Evolutionary conservation across 1,140 invertebrate species (phyloP), one percentile per base, ranked within the genome.

Genomic region (Pogonomyrmex californicus): DNA sequence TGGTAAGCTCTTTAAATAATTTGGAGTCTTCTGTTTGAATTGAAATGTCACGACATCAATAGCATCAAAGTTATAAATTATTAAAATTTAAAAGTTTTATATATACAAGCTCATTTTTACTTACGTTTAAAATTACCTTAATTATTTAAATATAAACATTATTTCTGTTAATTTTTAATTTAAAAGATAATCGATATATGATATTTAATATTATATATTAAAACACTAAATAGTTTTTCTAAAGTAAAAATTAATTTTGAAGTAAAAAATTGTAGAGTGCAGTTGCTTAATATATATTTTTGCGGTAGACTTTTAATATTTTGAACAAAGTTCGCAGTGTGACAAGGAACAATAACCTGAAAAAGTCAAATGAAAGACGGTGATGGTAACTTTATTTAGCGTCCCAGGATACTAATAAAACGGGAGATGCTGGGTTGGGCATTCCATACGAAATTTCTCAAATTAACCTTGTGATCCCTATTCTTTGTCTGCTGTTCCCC

Each of bases 401-500:
- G 88, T 91, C 88, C 86, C 76, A 88, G 81, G 89, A 87, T 81
- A 87, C 62, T 87, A 91, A 85, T 90, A 90, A 91, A 91, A 90
- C 90, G 85, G 23, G 23, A 81, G 85, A 90, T 88, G 75, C 79
- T 66, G 70, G 81, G 70, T 91, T 86, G 90, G 73, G 86, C 78
- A 71, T 82, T 71, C 38, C 78, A 23, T 71, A 82, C 78, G 41
- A 82, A 82, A 71, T 82, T 82, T 58, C 65, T 82, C 51, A 71
- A 82, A 82, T 82, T 82, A 82, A 82, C 51, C 78, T 71, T 54
- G 54, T 58, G 51, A 60, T 82, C 78, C 51, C 65, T 58, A 82
- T 82, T 82, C 78, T 68, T 82, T 58, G 65, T 58, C 78, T 56
- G 51, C 38, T 47, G 10, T 41, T 68, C 77, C 44, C 62, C 49